phyloP scores from a whole-genome alignment of 2,113 vertebrate species.

The Nicator chloris region DNA sequence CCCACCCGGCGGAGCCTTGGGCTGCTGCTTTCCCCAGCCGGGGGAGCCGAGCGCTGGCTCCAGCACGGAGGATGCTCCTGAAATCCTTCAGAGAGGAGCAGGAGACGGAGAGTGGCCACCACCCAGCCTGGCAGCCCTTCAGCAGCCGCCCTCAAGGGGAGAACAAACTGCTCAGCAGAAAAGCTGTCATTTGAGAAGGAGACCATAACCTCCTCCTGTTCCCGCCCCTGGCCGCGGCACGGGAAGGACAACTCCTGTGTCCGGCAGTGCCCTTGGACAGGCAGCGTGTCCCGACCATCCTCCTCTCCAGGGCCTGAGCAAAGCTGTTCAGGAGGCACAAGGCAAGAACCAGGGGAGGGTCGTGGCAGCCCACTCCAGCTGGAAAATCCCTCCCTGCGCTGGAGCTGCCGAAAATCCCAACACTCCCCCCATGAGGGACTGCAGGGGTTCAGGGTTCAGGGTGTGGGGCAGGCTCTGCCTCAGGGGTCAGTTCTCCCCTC shows the following conservation, averaged over 20 bases:
- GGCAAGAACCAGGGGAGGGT: neutral
- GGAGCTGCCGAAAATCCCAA: neutral
- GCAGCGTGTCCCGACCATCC: accelerated
- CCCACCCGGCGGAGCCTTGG: accelerated
- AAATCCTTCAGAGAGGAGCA: neutral
- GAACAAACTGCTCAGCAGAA: constrained; percentile 6
- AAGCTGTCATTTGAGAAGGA: neutral
- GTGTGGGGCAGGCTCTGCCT: neutral
- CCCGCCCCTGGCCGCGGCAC: neutral
- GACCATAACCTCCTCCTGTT: neutral
- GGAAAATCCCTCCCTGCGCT: neutral
- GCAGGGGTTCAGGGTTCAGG: neutral
- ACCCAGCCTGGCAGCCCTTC: neutral
- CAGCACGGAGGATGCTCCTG: neutral
- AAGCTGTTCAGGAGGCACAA: neutral
- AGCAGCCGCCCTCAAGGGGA: neutral
- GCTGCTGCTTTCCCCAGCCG: neutral
- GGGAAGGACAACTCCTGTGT: neutral
- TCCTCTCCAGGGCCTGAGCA: neutral
- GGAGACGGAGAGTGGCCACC: neutral
- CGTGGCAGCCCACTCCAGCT: neutral
- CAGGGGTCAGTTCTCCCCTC: neutral
- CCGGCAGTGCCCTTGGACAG: neutral
- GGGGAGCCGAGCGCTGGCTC: neutral
- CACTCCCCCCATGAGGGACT: accelerated